phyloP scores from a whole-genome alignment of 2,888 invertebrate species.

The Platycnemis pennipes region DNA sequence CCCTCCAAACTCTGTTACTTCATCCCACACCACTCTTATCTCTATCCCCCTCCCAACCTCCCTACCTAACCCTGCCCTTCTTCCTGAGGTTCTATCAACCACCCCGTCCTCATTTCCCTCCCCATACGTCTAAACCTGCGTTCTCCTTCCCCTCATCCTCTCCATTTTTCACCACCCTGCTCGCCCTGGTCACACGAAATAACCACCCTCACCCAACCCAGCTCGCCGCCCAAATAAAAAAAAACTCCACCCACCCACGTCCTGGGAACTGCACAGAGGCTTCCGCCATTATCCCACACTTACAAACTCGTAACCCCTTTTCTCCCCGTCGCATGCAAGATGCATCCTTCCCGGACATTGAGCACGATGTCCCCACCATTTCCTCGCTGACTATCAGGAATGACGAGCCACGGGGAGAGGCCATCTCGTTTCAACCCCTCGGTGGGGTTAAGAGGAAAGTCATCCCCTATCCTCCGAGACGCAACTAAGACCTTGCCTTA shows the following conservation, averaged over 20 bases:
- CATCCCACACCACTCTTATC: background rate
- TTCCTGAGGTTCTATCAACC: background rate
- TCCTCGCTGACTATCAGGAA: constrained; percentile 13
- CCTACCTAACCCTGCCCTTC: background rate
- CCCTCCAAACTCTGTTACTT: background rate
- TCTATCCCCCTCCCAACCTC: background rate
- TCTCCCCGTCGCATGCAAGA: constrained; percentile 47
- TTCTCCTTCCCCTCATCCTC: background rate
- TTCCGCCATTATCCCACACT: background rate
- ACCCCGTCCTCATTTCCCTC: background rate
- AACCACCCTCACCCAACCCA: background rate
- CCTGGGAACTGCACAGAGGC: background rate
- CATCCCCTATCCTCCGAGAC: background rate
- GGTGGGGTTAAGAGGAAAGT: background rate
- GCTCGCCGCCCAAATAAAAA: background rate
- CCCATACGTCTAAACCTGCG: background rate
- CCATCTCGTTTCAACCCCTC: background rate
- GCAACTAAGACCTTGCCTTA: background rate
- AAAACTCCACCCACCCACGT: background rate
- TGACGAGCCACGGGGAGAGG: constrained; percentile 24
- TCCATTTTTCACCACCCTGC: background rate
- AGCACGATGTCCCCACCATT: constrained; percentile 33
- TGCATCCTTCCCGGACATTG: constrained; percentile 54
- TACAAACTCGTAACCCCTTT: background rate
- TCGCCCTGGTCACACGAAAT: background rate